Percentiles rank a stretch among this genome's conserved stretches.
phyloP scores from a whole-genome alignment of 2,888 invertebrate genomes.

The Brachycybe producta region DNA sequence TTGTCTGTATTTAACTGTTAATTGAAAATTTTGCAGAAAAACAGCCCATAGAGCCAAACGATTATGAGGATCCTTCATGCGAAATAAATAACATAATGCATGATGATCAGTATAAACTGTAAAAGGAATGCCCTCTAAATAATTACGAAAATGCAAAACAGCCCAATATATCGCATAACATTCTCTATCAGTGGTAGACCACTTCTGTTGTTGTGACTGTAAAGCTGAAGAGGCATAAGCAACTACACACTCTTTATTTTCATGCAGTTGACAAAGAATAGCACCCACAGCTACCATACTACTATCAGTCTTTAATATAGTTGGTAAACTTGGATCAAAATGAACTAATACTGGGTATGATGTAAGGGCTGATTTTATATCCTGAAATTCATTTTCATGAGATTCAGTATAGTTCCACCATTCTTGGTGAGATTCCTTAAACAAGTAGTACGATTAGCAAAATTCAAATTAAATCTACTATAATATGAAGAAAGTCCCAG shows the following conservation, averaged over 20 bases:
- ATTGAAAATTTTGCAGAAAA: neutral
- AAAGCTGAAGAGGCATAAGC: neutral
- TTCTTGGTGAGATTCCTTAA: too few relatives aligned
- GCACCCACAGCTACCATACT: neutral
- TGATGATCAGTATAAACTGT: neutral
- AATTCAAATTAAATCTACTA: too few relatives aligned
- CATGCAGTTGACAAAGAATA: neutral
- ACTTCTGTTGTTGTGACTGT: neutral
- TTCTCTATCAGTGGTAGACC: neutral
- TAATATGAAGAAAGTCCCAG: too few relatives aligned
- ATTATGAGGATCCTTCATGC: neutral
- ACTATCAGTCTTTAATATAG: too few relatives aligned
- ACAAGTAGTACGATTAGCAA: too few relatives aligned
- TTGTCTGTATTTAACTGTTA: neutral
- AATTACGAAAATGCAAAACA: neutral
- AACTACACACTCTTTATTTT: neutral
- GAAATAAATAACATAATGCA: neutral
- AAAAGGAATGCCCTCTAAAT: neutral
- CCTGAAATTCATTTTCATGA: too few relatives aligned
- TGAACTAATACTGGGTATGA: too few relatives aligned
- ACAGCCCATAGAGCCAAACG: neutral
- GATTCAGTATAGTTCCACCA: too few relatives aligned
- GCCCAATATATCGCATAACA: neutral
- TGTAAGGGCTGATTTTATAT: too few relatives aligned
- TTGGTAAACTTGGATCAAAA: too few relatives aligned